phyloP scores from a whole-genome alignment of 2,113 vertebrate genomes.

The Edolisoma coerulescens region DNA sequence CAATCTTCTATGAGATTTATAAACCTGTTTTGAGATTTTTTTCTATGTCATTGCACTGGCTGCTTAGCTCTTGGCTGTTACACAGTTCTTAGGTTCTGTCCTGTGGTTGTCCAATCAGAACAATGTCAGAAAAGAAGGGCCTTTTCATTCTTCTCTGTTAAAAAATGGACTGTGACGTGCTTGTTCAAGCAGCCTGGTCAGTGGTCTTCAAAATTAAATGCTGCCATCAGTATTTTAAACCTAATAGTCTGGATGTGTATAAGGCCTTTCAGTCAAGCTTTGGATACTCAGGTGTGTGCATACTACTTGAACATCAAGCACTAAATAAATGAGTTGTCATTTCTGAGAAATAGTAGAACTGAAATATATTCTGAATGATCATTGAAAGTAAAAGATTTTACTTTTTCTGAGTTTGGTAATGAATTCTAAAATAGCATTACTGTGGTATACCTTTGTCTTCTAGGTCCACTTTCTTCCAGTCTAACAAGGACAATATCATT shows the following conservation, averaged over 20 bases:
- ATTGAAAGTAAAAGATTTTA: neutral
- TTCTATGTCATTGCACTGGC: fast-evolving
- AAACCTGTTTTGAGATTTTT: neutral
- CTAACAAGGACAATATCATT: neutral
- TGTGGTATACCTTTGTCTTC: neutral
- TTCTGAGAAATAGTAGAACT: neutral
- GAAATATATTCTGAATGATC: neutral
- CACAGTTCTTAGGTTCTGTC: neutral
- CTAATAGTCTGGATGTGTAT: neutral
- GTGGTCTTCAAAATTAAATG: neutral
- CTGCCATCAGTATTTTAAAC: neutral
- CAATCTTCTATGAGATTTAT: neutral
- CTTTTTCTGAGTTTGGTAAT: neutral
- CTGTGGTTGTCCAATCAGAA: neutral
- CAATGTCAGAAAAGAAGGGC: neutral
- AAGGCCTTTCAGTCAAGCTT: neutral
- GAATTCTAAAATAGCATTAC: neutral
- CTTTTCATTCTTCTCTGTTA: neutral
- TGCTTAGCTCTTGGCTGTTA: neutral
- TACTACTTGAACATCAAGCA: neutral
- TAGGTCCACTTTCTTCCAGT: neutral
- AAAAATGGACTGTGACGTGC: neutral
- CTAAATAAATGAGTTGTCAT: neutral
- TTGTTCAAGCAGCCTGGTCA: neutral
- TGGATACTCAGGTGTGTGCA: neutral